Base-by-base conservation (phyloP, 53 echinoderm and acorn worm species). In the Echinometra lucunter region DNA sequence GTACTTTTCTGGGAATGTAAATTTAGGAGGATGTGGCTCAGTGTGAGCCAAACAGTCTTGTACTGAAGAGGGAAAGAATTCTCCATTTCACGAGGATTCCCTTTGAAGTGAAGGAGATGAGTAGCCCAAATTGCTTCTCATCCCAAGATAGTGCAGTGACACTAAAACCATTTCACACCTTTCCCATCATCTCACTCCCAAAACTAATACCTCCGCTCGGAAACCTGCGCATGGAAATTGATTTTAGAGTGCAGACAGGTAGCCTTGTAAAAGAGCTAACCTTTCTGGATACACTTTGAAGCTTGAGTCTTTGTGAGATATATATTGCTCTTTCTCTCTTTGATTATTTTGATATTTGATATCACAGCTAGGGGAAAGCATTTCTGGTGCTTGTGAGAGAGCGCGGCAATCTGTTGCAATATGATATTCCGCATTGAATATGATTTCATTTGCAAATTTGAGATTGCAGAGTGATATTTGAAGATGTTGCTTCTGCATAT, bases 311-410 rank as follows among this genome's bases (percentile, higher is more conserved):
- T 38, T 78, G 78, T 42, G 42, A 23, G 78, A 42, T 38, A 40
- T 78, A 42, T 78, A 38, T 78, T 78, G 78, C 78, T 78, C 78
- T 78, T 78, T 78, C 78, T 78, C 42, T 21, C 78, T 78, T 78
- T 23, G 78, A 78, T 78, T 78, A 78, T 78, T 78, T 78, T 78
- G 78, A 78, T 78, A 78, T 78, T 78, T 78, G 78, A 78, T 78
- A 78, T 78, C 78, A 42, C 42, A 42, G 78, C n/a, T n/a, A 78
- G 78, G 78, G 78, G 40, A 23, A 38, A 78, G 32, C 17, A 35
- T 13, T 19, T 78, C 28, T 78, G 35, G 4, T 19, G n/a, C 3
- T 18, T 40, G 75, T 78, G 78, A 78, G 78, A 78, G 78, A 40
- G 74, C 34, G 74, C 34, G 78, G 78, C 78, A 78, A 78, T 78